phyloP scores from a whole-genome alignment of 2,797 vertebrate species.

The Aeoliscus strigatus region DNA sequence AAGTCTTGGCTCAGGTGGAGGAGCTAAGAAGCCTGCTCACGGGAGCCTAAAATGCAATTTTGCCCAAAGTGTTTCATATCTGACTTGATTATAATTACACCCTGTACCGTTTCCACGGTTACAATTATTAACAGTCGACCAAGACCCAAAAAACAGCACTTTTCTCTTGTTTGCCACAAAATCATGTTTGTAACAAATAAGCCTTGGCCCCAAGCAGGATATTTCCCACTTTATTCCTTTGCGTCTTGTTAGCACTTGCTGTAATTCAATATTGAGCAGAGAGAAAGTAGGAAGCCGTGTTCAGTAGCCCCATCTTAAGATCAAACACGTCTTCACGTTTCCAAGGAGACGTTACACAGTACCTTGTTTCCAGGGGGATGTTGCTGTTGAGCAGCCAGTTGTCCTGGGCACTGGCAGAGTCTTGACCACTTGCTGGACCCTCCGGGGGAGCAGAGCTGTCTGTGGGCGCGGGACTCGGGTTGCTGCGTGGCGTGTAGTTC shows the following conservation, averaged over 20 bases:
- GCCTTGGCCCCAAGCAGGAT: conserved; percentile 42
- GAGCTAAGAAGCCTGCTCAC: conserved; percentile 35
- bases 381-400: conserved; percentile 99
- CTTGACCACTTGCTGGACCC: conserved; percentile 79
- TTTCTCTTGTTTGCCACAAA: conserved; percentile 70
- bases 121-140: conserved; percentile 19
- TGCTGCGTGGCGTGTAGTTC: conserved; percentile 94
- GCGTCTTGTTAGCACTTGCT: conserved; percentile 40
- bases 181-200: conserved; percentile 57
- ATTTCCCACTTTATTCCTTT: conserved; percentile 38
- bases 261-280: conserved; percentile 41
- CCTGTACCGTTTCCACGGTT: conserved; percentile 23
- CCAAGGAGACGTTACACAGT: conserved; percentile 30
- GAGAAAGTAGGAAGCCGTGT: conserved; percentile 39
- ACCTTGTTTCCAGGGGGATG: conserved; percentile 99
- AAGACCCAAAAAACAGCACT: conserved; percentile 49
- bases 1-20: conserved; percentile 34
- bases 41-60: conserved; percentile 49
- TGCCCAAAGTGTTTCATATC: conserved; percentile 35
- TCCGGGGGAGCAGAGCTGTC: conserved; percentile 91
- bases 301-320: conserved; percentile 29
- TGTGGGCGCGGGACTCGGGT: conserved; percentile 92
- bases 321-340: conserved; percentile 19
- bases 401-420: conserved; percentile 86
- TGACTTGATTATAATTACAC: conserved; percentile 57